Conservation (phyloP, 2,888 invertebrate species). For the Actias luna region DNA sequence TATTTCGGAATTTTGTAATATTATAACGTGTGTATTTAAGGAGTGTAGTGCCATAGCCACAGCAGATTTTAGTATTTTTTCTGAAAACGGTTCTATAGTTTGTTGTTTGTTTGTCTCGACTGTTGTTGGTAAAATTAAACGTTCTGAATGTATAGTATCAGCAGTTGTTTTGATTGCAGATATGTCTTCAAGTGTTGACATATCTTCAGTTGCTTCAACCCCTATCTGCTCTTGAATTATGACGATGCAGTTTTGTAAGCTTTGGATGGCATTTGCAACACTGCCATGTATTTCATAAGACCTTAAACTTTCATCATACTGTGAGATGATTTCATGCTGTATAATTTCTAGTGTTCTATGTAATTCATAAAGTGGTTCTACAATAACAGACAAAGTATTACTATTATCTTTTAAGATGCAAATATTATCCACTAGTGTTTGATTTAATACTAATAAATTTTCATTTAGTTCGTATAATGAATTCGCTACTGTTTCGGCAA, state of each 20-base stretch:
- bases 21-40: slow-evolving; percentile 58
- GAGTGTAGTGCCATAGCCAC: slow-evolving; percentile 62
- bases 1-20: slow-evolving; percentile 59
- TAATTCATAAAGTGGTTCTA: slow-evolving; percentile 70
- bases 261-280: slow-evolving; percentile 64
- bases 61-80: slow-evolving; percentile 37
- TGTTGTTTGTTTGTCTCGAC: slow-evolving; percentile 48
- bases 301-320: slow-evolving; percentile 54
- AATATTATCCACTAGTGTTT: slow-evolving; percentile 59
- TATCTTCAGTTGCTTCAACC: slow-evolving; percentile 74
- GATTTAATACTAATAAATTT: slow-evolving; percentile 57
- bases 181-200: slow-evolving; percentile 81
- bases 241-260: slow-evolving; percentile 68
- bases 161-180: slow-evolving; percentile 81
- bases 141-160: slow-evolving; percentile 65
- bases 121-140: slow-evolving; percentile 52
- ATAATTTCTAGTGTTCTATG: slow-evolving; percentile 68
- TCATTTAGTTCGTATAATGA: slow-evolving; percentile 63
- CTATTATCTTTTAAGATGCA: slow-evolving; percentile 50
- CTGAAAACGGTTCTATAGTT: slow-evolving; percentile 33
- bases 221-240: slow-evolving; percentile 71
- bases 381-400: slow-evolving; percentile 60
- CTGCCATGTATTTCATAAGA: slow-evolving; percentile 50
- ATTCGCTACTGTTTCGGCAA: slow-evolving; percentile 60
- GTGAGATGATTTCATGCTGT: slow-evolving; percentile 71